These are phyloP conservation scores for Sebastes cheni DNA, from an alignment of 2,797 vertebrate genomes.

Conservation along the genomic window DNA sequence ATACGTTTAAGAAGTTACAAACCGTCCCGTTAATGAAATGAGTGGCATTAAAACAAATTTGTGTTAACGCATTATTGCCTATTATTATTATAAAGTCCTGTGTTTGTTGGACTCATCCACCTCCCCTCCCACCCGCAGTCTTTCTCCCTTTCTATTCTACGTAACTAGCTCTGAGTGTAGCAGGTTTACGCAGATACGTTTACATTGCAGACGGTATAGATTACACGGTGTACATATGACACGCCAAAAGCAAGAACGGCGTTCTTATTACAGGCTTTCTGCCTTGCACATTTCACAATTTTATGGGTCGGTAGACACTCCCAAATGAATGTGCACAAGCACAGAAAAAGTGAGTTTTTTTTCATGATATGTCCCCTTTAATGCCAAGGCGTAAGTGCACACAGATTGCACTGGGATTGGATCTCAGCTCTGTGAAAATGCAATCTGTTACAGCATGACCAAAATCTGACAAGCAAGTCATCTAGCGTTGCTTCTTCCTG, in stretches of 20 bases:
- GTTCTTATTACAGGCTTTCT: neutral
- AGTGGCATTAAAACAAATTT: too few relatives aligned
- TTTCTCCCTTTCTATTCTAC: neutral
- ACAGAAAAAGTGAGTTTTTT: neutral
- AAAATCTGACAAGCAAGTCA: neutral
- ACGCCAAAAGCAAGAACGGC: neutral
- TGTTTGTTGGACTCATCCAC: too few relatives aligned
- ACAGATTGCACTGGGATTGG: neutral
- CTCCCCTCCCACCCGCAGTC: too few relatives aligned
- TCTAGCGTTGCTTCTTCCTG: neutral
- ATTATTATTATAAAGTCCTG: too few relatives aligned
- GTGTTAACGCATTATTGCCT: fast-evolving
- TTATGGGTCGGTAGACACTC: too few relatives aligned
- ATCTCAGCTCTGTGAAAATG: neutral
- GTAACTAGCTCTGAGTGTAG: neutral
- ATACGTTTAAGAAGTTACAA: too few relatives aligned
- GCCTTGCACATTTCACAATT: neutral
- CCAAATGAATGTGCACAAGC: fast-evolving
- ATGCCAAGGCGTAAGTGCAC: neutral
- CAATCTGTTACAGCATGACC: neutral
- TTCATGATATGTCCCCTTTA: neutral
- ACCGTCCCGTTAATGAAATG: too few relatives aligned
- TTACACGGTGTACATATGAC: neutral
- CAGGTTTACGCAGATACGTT: neutral
- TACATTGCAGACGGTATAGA: neutral